Conservation (phyloP, 2,113 vertebrate species). For the Centropus bengalensis region DNA sequence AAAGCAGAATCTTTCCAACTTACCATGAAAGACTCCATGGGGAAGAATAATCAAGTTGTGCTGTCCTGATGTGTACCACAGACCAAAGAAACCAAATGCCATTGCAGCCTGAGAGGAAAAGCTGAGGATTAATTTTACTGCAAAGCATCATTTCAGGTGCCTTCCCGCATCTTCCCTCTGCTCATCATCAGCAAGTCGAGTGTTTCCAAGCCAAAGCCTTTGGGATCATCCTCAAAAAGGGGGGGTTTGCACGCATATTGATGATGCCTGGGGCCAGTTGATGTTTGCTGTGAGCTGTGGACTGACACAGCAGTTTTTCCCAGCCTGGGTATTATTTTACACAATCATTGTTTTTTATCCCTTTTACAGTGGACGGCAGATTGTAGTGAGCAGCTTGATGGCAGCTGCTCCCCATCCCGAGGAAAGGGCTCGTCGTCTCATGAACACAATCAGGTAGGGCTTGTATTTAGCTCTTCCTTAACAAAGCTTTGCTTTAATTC, state of each 20-base stretch:
- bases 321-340: constrained; percentile 14
- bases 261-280: fast-evolving
- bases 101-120: background rate
- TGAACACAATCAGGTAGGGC: constrained; percentile 81
- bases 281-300: background rate
- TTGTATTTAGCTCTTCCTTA: background rate
- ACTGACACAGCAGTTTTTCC: constrained; percentile 11
- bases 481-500: background rate
- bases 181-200: background rate
- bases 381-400: constrained; percentile 86
- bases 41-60: background rate
- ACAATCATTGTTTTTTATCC: constrained; percentile 30
- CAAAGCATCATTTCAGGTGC: background rate
- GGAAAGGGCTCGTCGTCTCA: constrained; percentile 80
- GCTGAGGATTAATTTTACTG: background rate
- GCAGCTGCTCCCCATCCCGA: constrained; percentile 86
- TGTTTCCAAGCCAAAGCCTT: background rate
- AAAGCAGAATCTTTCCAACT: background rate
- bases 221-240: background rate
- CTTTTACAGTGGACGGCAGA: constrained; percentile 91
- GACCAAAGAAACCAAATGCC: fast-evolving
- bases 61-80: fast-evolving
- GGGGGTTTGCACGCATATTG: fast-evolving
- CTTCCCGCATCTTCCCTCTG: background rate
- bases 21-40: background rate